phyloP scores from a whole-genome alignment of 2,888 invertebrate genomes.

The Leucophenga maculata region DNA sequence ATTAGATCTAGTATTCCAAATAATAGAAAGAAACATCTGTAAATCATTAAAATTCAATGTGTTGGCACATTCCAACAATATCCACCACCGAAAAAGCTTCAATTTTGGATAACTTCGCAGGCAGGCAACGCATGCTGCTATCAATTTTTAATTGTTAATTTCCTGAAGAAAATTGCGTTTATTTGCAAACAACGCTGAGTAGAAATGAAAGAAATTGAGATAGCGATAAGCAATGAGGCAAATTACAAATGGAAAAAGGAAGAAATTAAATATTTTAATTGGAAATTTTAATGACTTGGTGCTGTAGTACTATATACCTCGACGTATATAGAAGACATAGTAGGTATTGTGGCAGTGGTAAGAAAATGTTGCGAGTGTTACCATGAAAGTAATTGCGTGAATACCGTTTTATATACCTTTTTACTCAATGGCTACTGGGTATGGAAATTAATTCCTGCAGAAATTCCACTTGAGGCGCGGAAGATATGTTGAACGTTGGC shows the following conservation, averaged over 20 bases:
- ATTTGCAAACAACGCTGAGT: conserved; percentile 41
- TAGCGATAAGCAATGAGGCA: conserved; percentile 36
- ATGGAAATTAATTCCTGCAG: no score
- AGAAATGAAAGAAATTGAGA: conserved; percentile 3
- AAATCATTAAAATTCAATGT: conserved; percentile 27
- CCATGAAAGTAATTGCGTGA: no score
- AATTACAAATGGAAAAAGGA: conserved; percentile 47
- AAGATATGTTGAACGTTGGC: no score
- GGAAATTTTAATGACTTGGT: conserved; percentile 58
- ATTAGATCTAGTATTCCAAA: conserved; percentile 40
- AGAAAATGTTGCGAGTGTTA: no score
- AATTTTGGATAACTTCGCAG: neutral
- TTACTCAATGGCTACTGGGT: no score
- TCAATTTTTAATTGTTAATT: conserved; percentile 66
- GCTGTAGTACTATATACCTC: neutral
- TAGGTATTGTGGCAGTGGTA: no score
- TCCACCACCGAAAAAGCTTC: neutral
- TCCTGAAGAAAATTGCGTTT: conserved; percentile 62
- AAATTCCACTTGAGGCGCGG: no score
- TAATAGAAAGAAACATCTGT: conserved; percentile 23
- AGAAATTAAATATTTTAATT: conserved; percentile 66
- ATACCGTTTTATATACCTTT: no score
- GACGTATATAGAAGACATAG: no score
- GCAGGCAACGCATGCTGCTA: conserved; percentile 40
- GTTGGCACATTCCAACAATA: neutral